These are phyloP conservation scores for Salmo trutta DNA, from an alignment of 2,797 vertebrate species.

Conservation along the genomic window DNA sequence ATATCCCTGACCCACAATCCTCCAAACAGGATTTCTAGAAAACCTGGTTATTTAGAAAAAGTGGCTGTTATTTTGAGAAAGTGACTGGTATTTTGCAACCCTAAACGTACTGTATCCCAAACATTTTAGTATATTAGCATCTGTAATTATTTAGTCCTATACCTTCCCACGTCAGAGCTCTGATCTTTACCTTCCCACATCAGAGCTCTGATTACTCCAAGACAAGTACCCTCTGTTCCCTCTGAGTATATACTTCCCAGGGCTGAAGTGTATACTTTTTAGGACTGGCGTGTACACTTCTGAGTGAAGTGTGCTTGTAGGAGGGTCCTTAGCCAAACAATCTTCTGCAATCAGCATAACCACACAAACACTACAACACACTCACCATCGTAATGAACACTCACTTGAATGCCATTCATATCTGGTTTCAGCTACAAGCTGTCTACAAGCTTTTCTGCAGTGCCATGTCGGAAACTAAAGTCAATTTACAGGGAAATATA, in stretches of 20 bases:
- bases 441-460: neutral
- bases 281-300: neutral
- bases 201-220: neutral
- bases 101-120: too few species aligned
- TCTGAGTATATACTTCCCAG: neutral
- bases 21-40: too few species aligned
- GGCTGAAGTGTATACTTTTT: neutral
- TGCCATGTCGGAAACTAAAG: neutral
- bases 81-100: too few species aligned
- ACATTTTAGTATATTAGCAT: too few species aligned
- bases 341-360: neutral
- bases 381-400: neutral
- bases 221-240: neutral
- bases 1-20: too few species aligned
- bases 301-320: neutral
- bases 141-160: neutral
- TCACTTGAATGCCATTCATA: neutral
- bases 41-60: too few species aligned
- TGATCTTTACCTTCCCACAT: neutral
- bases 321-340: neutral
- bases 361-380: neutral
- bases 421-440: neutral
- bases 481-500: neutral
- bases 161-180: too few species aligned
- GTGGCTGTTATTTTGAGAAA: too few species aligned